Evolutionary conservation across 2,888 invertebrate genomes (phyloP).

Genomic region (Mesoligia furuncula): DNA sequence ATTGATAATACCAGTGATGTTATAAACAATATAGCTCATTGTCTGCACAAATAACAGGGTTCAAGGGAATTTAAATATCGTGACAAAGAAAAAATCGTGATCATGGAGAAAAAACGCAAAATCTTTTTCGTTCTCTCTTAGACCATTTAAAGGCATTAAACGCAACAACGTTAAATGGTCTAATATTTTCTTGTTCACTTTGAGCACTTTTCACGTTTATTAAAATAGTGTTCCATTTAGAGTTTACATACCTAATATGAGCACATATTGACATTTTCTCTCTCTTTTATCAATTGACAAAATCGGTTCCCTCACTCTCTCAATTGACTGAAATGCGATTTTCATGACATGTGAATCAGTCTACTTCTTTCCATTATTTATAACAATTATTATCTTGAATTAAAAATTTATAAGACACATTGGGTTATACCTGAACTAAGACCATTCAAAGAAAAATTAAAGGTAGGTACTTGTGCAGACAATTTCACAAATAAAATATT

Average conservation of each 20-base stretch:
- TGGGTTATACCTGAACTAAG: constrained; percentile 23
- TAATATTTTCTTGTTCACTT: background rate
- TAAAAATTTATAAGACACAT: constrained; percentile 47
- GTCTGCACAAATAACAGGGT: constrained; percentile 57
- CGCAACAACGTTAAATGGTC: background rate
- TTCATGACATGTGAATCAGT: constrained; percentile 7
- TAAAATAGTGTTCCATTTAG: background rate
- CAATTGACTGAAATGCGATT: constrained; percentile 35
- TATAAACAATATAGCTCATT: constrained; percentile 42
- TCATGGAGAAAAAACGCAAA: background rate
- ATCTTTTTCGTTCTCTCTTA: background rate
- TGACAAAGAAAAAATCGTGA: background rate
- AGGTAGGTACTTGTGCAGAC: constrained; percentile 56
- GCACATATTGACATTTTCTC: constrained; percentile 11
- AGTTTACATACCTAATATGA: background rate
- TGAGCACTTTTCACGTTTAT: constrained; percentile 4
- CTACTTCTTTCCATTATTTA: background rate
- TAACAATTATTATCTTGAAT: constrained; percentile 3
- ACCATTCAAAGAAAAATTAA: constrained; percentile 5
- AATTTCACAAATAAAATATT: constrained; percentile 31
- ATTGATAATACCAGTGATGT: constrained; percentile 71
- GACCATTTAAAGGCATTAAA: background rate
- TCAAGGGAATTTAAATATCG: background rate
- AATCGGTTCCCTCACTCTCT: constrained; percentile 12
- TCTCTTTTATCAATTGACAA: constrained; percentile 51